These are phyloP conservation scores for Ametastegia equiseti DNA, from an alignment of 2,888 invertebrate genomes.

Conservation along the genomic window DNA sequence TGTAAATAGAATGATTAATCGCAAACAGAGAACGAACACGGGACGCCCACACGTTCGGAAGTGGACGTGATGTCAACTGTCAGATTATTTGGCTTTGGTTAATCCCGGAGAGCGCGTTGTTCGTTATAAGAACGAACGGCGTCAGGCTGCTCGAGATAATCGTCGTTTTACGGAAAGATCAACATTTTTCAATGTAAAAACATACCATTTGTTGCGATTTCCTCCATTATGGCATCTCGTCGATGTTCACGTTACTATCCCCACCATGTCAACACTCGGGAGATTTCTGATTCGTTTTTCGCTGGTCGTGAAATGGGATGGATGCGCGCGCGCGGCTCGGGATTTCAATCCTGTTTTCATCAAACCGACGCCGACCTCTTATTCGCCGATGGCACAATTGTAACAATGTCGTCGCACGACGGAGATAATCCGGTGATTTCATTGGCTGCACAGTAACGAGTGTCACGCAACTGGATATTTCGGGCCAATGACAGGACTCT, in stretches of 20 bases:
- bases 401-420: background rate
- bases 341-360: background rate
- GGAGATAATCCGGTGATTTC: background rate
- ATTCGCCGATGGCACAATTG: background rate
- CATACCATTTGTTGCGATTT: slow-evolving; percentile 69
- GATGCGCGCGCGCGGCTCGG: slow-evolving; percentile 15
- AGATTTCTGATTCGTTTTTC: background rate
- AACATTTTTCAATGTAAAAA: slow-evolving; percentile 49
- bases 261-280: slow-evolving; percentile 26
- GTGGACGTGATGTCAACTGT: slow-evolving; percentile 41
- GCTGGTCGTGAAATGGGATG: background rate
- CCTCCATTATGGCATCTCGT: slow-evolving; percentile 72
- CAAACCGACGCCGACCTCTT: background rate
- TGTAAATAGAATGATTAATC: slow-evolving; percentile 57
- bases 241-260: slow-evolving; percentile 45
- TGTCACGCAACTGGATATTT: background rate
- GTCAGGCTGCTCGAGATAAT: background rate
- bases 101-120: background rate
- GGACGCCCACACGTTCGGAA: slow-evolving; percentile 69
- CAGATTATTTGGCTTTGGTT: slow-evolving; percentile 11
- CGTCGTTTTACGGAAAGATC: background rate
- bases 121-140: background rate
- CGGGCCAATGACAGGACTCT: background rate
- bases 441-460: background rate
- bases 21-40: slow-evolving; percentile 61